Evolutionary conservation across 1,140 invertebrate species (phyloP), one percentile per base, ranked within the genome.

Genomic region (Copidosoma floridanum): DNA sequence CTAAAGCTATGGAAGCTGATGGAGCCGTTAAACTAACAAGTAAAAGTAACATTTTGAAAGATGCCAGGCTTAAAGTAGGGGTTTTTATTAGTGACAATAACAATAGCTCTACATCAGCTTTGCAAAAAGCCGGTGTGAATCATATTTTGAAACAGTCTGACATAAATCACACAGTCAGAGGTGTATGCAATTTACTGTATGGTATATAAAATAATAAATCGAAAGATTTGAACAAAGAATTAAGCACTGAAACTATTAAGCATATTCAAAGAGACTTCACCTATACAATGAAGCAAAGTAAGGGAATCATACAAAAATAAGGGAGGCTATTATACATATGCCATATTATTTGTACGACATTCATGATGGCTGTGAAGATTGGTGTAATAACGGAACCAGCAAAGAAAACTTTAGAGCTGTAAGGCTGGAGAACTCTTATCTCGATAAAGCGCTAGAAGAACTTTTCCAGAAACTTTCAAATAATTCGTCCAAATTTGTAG

Each of bases 21-120:
- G 35, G 43, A 7, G 61, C 54, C 8, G 40, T 52, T 3, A 12
- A 46, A 20, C 21, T 61, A 2, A 21, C 48, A 0, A 43, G 12
- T 26, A 12, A 53, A 2, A 61, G 52, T n/a, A 27, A 54, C 1
- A 53, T 54, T 12, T 61, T 63, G 5, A 51, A 61, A 23, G 37
- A 62, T 7, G 12, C 41, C 0, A 62, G 61, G 40, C 54, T 65
- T n/a, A 18, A 40, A 43, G 48, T 61, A 24, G 57, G 60, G 24
- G 43, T 52, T 26, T 20, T 67, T 1, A 64, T 68, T 44, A 60
- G 57, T 21, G 67, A 68, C 41, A 65, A 67, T 51, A 63, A 68
- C 46, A 57, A 57, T 14, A 18, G 47, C 1, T 63, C 53, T 2
- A 66, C 67, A 26, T 26, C 57, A 11, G 58, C 64, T 24, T 54